Percentiles rank a stretch among this genome's conserved stretches.
Conservation (phyloP, 2,113 vertebrate genomes). For the Cairina moschata region DNA sequence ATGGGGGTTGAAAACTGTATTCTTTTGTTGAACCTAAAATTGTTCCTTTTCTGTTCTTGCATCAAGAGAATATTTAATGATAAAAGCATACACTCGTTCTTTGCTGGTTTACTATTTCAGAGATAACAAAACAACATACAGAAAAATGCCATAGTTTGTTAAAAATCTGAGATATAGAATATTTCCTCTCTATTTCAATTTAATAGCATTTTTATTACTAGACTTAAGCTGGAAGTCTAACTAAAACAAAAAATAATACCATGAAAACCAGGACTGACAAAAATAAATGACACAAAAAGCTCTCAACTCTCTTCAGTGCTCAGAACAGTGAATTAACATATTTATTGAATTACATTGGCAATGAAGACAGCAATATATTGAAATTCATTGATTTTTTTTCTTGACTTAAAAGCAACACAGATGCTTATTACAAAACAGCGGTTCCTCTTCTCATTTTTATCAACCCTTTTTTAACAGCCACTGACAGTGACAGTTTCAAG, state of each 20-base stretch:
- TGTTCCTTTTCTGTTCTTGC: not conserved
- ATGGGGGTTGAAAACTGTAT: not conserved
- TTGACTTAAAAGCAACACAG: constrained; percentile 75
- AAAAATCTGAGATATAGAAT: not conserved
- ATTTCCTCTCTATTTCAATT: not conserved
- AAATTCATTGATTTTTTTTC: constrained; percentile 71
- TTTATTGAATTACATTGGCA: constrained; percentile 75
- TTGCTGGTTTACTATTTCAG: not conserved
- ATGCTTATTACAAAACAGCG: constrained; percentile 72
- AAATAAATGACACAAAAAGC: constrained; percentile 65
- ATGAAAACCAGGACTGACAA: constrained; percentile 30
- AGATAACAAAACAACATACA: not conserved
- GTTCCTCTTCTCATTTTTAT: constrained; percentile 70
- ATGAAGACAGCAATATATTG: constrained; percentile 74
- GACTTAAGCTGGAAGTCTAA: constrained; percentile 36
- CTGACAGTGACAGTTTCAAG: constrained; percentile 72
- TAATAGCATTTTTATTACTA: constrained; percentile 20
- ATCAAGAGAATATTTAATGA: not conserved
- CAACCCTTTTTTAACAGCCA: constrained; percentile 62
- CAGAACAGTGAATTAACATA: constrained; percentile 73
- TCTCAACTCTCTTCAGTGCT: constrained; percentile 52
- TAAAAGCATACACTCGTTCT: not conserved
- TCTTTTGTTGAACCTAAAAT: constrained; percentile 1
- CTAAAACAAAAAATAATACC: constrained; percentile 14
- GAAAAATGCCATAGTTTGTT: not conserved